Evolutionary conservation across 2,888 invertebrate genomes (phyloP).

Genomic region (Synanthedon formicaeformis): DNA sequence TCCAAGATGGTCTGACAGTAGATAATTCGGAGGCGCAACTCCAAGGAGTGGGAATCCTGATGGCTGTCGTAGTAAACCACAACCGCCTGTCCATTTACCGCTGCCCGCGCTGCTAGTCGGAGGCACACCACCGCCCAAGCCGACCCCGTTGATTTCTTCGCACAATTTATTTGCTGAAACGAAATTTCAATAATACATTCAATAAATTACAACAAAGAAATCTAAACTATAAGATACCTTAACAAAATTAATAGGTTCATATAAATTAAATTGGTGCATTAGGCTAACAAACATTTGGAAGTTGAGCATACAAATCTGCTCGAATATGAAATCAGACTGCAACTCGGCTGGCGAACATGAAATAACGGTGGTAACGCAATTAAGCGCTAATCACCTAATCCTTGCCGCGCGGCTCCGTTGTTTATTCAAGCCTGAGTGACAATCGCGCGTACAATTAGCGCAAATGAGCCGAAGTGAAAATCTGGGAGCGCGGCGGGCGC

Average conservation of each 20-base stretch:
- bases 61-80: slow-evolving; percentile 74
- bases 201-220: neutral
- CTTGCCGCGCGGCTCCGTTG: slow-evolving; percentile 64
- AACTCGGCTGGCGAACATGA: slow-evolving; percentile 53
- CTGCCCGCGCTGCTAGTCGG: slow-evolving; percentile 46
- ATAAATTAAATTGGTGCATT: neutral
- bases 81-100: slow-evolving; percentile 72
- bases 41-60: slow-evolving; percentile 72
- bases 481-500: slow-evolving; percentile 41
- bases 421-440: slow-evolving; percentile 71
- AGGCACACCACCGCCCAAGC: slow-evolving; percentile 43
- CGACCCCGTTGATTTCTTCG: slow-evolving; percentile 54
- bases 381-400: slow-evolving; percentile 69
- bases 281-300: slow-evolving; percentile 4
- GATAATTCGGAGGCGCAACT: slow-evolving; percentile 71
- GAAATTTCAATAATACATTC: slow-evolving; percentile 8
- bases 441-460: slow-evolving; percentile 69
- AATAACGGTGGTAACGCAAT: slow-evolving; percentile 68
- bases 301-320: slow-evolving; percentile 51
- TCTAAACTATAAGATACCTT: neutral
- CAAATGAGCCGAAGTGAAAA: slow-evolving; percentile 70
- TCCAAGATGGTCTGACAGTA: slow-evolving; percentile 73
- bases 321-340: slow-evolving; percentile 60
- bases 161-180: slow-evolving; percentile 57
- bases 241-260: neutral